Evolutionary conservation across 2,113 vertebrate species (phyloP).

Genomic region (Spea bombifrons): DNA sequence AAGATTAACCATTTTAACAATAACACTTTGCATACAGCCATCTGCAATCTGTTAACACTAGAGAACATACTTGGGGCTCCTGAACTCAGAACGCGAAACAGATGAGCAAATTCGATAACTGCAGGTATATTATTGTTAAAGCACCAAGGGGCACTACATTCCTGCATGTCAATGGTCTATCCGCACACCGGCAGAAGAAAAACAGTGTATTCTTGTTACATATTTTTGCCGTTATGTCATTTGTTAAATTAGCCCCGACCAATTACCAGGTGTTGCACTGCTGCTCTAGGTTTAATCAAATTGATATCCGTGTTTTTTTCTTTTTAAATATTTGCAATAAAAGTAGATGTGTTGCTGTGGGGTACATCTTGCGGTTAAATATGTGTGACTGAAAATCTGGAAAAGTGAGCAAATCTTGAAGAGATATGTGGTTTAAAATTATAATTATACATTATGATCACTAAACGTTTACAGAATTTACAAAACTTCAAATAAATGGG

Average conservation of each 20-base stretch:
- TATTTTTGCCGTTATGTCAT: neutral
- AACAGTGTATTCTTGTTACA: neutral
- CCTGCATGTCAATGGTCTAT: neutral
- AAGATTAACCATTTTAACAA: neutral
- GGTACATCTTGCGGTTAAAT: too few species aligned
- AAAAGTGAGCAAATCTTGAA: too few species aligned
- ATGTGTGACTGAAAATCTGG: too few species aligned
- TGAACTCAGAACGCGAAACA: neutral
- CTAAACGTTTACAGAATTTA: too few species aligned
- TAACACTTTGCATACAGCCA: neutral
- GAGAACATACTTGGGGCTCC: neutral
- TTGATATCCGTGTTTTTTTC: neutral
- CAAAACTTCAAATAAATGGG: too few species aligned
- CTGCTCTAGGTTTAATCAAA: neutral
- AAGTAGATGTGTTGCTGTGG: neutral
- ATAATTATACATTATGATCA: too few species aligned
- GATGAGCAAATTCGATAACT: neutral
- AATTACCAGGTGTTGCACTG: neutral
- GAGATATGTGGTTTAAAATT: too few species aligned
- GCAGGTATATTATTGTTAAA: neutral
- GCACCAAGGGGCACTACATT: neutral
- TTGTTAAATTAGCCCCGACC: neutral
- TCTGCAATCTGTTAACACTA: neutral
- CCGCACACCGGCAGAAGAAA: neutral
- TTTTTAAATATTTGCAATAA: neutral